A percentile compares a stretch with the other conserved stretches of the same genome.
phyloP scores from a whole-genome alignment of 2,113 vertebrate genomes.

The Odocoileus virginianus region DNA sequence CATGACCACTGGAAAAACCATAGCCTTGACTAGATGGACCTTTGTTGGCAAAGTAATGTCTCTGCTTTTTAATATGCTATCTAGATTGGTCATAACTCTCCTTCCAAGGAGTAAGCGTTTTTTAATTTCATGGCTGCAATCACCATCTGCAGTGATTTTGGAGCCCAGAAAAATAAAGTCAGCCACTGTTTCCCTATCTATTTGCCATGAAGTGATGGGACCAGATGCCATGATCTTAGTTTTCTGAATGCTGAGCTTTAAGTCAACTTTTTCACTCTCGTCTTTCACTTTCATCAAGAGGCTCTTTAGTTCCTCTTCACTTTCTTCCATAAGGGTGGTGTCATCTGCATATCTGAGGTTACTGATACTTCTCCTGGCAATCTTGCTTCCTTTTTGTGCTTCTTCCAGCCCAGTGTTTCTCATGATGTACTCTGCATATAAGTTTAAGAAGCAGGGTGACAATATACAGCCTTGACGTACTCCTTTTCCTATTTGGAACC shows the following conservation, averaged over 20 bases:
- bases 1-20: too few relatives aligned
- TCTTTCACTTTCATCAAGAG: neutral
- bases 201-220: neutral
- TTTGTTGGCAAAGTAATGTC: neutral
- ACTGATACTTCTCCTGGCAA: neutral
- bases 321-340: neutral
- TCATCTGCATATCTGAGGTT: neutral
- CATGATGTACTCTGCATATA: neutral
- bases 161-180: neutral
- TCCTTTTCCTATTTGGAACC: neutral
- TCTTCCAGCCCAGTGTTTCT: neutral
- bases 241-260: neutral
- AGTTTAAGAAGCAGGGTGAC: neutral
- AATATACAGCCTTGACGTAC: neutral
- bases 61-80: neutral
- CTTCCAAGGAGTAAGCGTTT: neutral
- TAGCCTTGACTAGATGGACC: too few relatives aligned
- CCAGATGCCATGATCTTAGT: neutral
- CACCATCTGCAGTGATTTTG: neutral
- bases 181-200: neutral
- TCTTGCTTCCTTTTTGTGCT: neutral
- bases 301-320: neutral
- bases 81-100: neutral
- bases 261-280: neutral
- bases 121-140: neutral